Evolutionary conservation across 2,888 invertebrate species (phyloP), one percentile per base, ranked within the genome.

Genomic region (Nowickia ferox): DNA sequence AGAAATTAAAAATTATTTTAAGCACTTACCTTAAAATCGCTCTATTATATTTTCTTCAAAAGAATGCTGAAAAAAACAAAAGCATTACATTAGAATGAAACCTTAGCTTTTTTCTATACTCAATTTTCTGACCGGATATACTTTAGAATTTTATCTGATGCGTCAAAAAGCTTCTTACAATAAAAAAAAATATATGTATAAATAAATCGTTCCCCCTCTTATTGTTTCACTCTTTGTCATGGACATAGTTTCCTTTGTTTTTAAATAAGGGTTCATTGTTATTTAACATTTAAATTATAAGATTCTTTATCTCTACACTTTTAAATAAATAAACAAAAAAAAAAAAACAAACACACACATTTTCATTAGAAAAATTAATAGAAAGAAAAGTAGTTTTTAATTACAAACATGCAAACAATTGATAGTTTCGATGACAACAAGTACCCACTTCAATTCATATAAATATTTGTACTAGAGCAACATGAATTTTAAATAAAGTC

Each of bases 401-500:
- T 86, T 82, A 86, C 74, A 79, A 75, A 74, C 79, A 79, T 75
- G 78, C 82, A 86, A 86, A 83, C 82, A 86, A 66, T 55, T 78
- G 78, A 81, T 85, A 51, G 46, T 72, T 72, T 55, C 42, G 59
- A 63, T 42, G 59, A 61, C 61, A 81, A 76, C 84, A 80, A 77
- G 81, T 68, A 72, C 51, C 65, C 76, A 77, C 85, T 81, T 81
- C 38, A 77, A 55, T 46, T 40, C 19, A 72, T 74, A 63, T 48
- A 74, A 51, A 59, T 53, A 72, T 48, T 75, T 59, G 38, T 66
- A 68, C 10, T 11, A 66, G 22, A 80, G 44, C 17, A 55, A 44
- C 46, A 86, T 71, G 38, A 71, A 55, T 69, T 74, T 68, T 51
- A 79, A 82, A 82, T 57, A 71, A 59, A 69, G 9, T 75, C 46